Evolutionary conservation across 1,140 invertebrate species (phyloP).

Genomic region (Hydropsyche tenuis): DNA sequence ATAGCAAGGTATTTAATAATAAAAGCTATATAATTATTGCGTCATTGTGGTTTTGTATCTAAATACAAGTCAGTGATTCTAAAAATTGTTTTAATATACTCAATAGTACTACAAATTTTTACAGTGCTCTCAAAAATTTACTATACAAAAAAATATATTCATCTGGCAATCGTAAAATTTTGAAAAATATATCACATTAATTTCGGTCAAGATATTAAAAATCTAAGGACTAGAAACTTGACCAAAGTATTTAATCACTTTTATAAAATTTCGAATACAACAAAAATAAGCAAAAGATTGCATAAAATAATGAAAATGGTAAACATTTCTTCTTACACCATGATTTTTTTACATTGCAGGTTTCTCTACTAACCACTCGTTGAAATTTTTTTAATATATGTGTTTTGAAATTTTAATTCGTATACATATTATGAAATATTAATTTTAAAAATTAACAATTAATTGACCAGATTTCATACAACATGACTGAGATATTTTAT

Average conservation of each 20-base stretch:
- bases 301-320: neutral
- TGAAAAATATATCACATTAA: slow-evolving; percentile 5
- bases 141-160: too few relatives aligned
- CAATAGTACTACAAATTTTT: too few relatives aligned
- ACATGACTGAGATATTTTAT: too few relatives aligned
- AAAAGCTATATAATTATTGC: neutral
- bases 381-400: neutral
- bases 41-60: slow-evolving; percentile 16
- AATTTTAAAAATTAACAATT: slow-evolving; percentile 6
- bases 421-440: neutral
- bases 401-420: neutral
- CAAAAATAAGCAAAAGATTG: neutral
- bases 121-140: too few relatives aligned
- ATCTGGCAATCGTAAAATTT: neutral
- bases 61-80: too few relatives aligned
- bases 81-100: too few relatives aligned
- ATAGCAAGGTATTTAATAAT: slow-evolving; percentile 26
- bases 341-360: neutral
- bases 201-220: slow-evolving; percentile 9
- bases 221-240: slow-evolving; percentile 8
- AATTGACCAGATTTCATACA: too few relatives aligned
- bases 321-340: too few relatives aligned
- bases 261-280: too few relatives aligned
- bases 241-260: slow-evolving; percentile 4
- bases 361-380: neutral